Conservation (phyloP, 1,140 invertebrate species). For the Drosophila rhopaloa region DNA sequence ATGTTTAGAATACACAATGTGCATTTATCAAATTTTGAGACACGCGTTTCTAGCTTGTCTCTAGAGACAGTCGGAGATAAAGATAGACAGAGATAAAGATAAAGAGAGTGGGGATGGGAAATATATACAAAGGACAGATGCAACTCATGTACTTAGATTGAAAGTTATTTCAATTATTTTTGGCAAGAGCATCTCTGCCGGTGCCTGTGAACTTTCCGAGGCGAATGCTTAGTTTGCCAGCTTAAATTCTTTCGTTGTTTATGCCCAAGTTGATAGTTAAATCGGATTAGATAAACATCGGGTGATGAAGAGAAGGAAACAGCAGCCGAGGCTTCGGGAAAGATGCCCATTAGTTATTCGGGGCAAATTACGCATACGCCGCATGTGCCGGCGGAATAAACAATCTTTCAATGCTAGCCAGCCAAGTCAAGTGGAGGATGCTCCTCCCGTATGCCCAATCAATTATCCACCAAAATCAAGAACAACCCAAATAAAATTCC, state of each 20-base stretch:
- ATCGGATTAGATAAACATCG: constrained; percentile 48
- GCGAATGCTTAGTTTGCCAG: constrained; percentile 33
- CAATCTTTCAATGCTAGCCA: constrained; percentile 59
- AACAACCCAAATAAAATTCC: constrained; percentile 54
- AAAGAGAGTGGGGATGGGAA: not conserved
- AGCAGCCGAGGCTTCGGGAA: constrained; percentile 10
- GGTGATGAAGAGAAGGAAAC: constrained; percentile 31
- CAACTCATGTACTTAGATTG: constrained; percentile 46
- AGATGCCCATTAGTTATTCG: constrained; percentile 53
- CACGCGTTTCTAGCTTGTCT: constrained; percentile 54
- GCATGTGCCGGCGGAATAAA: constrained; percentile 56
- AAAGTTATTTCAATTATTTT: constrained; percentile 80
- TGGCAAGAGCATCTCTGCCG: constrained; percentile 45
- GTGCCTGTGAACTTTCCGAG: constrained; percentile 53
- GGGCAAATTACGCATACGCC: constrained; percentile 74
- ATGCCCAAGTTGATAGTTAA: constrained; percentile 53
- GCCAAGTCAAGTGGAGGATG: constrained; percentile 21
- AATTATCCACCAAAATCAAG: constrained; percentile 56
- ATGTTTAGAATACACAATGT: constrained; percentile 53
- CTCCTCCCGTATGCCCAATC: constrained; percentile 22
- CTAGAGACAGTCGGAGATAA: constrained; percentile 32
- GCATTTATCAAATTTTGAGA: constrained; percentile 76
- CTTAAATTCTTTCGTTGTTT: constrained; percentile 48
- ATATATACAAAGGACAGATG: constrained; percentile 24
- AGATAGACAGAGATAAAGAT: constrained; percentile 10